Evolutionary conservation across 1,140 invertebrate species (phyloP).

Genomic region (Coelopa frigida): DNA sequence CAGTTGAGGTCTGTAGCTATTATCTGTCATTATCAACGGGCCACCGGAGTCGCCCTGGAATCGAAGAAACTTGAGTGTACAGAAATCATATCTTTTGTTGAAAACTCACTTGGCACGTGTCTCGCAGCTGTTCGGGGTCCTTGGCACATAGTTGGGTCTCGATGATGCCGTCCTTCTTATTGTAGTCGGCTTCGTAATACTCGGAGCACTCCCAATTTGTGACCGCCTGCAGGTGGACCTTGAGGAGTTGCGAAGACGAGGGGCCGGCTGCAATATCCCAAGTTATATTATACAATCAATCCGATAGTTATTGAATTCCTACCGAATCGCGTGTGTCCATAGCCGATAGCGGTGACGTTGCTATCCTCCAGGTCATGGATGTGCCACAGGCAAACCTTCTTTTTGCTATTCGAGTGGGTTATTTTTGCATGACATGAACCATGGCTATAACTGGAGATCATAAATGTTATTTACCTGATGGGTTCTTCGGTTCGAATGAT

Average conservation of each 20-base stretch:
- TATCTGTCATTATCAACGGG: conserved; percentile 17
- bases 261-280: conserved; percentile 7
- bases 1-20: conserved; percentile 25
- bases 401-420: too few relatives aligned
- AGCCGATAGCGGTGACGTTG: conserved; percentile 13
- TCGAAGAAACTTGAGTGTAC: background rate
- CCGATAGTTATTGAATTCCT: too few relatives aligned
- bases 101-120: conserved; percentile 53
- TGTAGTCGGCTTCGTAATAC: conserved; percentile 1
- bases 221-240: conserved; percentile 7
- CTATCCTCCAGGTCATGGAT: background rate
- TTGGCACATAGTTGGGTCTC: conserved; percentile 53
- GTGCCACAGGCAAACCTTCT: background rate
- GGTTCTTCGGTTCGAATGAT: conserved; percentile 33
- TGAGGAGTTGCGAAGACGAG: conserved; percentile 8
- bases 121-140: conserved; percentile 47
- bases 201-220: conserved; percentile 9
- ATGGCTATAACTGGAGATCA: too few relatives aligned
- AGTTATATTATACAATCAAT: too few relatives aligned
- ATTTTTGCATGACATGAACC: too few relatives aligned
- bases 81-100: background rate
- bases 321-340: conserved; percentile 16
- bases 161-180: conserved; percentile 28
- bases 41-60: conserved; percentile 64
- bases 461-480: too few relatives aligned